Conservation (phyloP, 2,797 vertebrate species). For the Oryzias sinensis region DNA sequence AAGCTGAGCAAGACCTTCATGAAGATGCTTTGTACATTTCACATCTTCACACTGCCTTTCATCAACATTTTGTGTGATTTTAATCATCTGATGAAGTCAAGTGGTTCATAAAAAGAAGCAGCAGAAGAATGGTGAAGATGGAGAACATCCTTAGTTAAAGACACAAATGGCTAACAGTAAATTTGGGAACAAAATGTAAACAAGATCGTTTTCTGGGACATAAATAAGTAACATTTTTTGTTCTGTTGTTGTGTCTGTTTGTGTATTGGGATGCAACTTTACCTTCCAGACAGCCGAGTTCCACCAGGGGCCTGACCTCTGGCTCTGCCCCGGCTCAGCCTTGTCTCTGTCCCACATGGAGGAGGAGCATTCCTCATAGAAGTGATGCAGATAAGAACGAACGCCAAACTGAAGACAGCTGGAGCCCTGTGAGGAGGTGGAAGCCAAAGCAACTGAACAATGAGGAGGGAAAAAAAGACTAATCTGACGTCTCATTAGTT, state of each 20-base stretch:
- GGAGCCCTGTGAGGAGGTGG: constrained; percentile 63
- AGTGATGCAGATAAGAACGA: constrained; percentile 96
- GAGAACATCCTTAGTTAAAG: too few relatives aligned
- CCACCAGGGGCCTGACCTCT: constrained; percentile 86
- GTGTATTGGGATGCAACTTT: background rate
- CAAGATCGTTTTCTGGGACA: too few relatives aligned
- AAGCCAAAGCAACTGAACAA: background rate
- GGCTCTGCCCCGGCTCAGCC: constrained; percentile 83
- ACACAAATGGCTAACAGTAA: too few relatives aligned
- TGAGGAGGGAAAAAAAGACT: background rate
- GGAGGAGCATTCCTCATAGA: constrained; percentile 96
- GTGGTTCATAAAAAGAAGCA: too few relatives aligned
- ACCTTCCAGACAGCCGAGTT: constrained; percentile 94
- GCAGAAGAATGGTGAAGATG: too few relatives aligned
- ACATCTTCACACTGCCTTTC: too few relatives aligned
- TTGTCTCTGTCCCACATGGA: constrained; percentile 85
- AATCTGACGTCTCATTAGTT: background rate
- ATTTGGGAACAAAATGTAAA: too few relatives aligned
- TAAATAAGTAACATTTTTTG: too few relatives aligned
- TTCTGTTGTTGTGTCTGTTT: too few relatives aligned
- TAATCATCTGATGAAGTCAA: too few relatives aligned
- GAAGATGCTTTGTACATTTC: too few relatives aligned
- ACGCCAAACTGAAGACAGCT: constrained; percentile 90
- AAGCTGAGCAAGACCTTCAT: constrained; percentile 1
- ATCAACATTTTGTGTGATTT: too few relatives aligned